Percentiles rank a stretch among this genome's conserved stretches.
Evolutionary conservation across 2,888 invertebrate genomes (phyloP).

Genomic region (Agrochola lychnidis): DNA sequence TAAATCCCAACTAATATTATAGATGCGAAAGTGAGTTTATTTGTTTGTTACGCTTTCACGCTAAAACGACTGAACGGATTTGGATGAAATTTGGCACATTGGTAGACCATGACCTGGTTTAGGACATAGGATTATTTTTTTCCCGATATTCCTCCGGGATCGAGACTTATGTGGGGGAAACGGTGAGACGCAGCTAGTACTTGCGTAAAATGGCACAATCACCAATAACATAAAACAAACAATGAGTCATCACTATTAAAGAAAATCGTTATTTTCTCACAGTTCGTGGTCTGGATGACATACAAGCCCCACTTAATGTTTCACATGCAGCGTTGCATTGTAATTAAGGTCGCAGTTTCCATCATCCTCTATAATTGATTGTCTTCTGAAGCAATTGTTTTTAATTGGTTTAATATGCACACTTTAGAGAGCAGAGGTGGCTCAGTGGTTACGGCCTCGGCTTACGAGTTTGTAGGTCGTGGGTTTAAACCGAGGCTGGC

Average conservation of each 20-base stretch:
- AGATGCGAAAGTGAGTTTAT: no score
- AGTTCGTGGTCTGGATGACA: conserved; percentile 11
- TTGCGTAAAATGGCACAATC: not conserved
- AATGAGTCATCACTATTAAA: conserved; percentile 7
- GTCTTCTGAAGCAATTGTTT: conserved; percentile 25
- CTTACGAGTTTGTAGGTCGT: not conserved
- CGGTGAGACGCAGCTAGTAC: no score
- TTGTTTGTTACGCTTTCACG: no score
- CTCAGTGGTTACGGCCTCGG: not conserved
- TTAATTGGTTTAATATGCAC: conserved; percentile 4
- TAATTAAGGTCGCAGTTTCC: conserved; percentile 38
- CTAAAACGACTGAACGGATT: no score
- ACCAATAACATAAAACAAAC: not conserved
- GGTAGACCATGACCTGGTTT: no score
- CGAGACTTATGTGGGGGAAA: no score
- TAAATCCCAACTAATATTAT: no score
- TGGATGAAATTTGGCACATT: no score
- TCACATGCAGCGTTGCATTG: conserved; percentile 6
- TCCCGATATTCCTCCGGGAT: no score
- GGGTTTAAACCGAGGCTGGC: no score
- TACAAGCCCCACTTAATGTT: conserved; percentile 24
- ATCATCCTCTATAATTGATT: conserved; percentile 35
- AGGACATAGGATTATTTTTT: no score
- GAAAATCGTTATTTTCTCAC: not conserved
- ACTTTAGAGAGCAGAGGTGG: not conserved